Percentiles rank a stretch among this genome's conserved stretches.
Evolutionary conservation across 1,140 invertebrate species (phyloP).

Genomic region (Schlechtendalia chinensis): DNA sequence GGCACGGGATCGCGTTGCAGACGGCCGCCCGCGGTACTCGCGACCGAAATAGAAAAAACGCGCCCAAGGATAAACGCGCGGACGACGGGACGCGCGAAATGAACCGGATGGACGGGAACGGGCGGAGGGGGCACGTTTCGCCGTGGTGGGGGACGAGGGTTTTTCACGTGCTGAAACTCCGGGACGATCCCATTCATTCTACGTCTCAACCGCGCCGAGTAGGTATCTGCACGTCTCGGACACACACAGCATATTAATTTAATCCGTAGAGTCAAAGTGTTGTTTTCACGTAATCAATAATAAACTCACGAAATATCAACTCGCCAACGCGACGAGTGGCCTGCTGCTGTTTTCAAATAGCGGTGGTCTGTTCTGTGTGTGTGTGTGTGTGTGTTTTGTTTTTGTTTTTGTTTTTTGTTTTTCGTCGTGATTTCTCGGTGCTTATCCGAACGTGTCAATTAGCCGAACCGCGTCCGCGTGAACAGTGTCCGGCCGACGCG

Average conservation of each 20-base stretch:
- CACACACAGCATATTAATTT: not conserved
- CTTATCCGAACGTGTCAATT: not conserved
- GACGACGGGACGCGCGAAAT: too few relatives aligned
- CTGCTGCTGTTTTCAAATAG: too few relatives aligned
- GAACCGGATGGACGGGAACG: not conserved
- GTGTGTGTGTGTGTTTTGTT: not conserved
- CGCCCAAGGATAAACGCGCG: slow-evolving; percentile 2
- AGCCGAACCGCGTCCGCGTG: not conserved
- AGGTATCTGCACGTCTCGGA: slow-evolving; percentile 39
- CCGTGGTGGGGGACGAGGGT: slow-evolving; percentile 32
- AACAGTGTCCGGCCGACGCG: not conserved
- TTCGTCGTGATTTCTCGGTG: not conserved
- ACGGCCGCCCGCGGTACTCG: not conserved
- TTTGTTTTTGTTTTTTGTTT: not conserved
- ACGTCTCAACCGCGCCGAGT: slow-evolving; percentile 46
- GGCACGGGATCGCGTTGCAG: slow-evolving; percentile 48
- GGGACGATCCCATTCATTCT: slow-evolving; percentile 37
- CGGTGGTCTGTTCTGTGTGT: too few relatives aligned
- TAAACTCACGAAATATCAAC: too few relatives aligned
- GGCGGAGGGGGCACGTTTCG: not conserved
- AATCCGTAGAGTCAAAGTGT: too few relatives aligned
- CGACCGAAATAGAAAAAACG: slow-evolving; percentile 43
- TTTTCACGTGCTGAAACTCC: slow-evolving; percentile 41
- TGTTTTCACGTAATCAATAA: too few relatives aligned
- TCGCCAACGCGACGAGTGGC: too few relatives aligned